These are phyloP conservation scores for Galerucella calmariensis DNA, from an alignment of 2,888 invertebrate species.

Conservation along the genomic window DNA sequence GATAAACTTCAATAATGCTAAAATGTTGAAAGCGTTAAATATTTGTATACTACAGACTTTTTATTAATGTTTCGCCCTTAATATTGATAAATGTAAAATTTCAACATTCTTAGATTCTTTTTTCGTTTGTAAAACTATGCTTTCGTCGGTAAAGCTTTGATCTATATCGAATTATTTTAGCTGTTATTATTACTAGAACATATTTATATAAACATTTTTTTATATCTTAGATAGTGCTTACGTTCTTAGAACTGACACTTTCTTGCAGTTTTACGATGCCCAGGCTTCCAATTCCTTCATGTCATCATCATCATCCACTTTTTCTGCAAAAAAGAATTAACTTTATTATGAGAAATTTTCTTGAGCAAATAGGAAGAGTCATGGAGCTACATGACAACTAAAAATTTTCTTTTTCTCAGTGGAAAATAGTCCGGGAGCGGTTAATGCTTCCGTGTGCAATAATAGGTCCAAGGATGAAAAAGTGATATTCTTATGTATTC, in stretches of 20 bases:
- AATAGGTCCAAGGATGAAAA: no score
- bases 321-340: slow-evolving; percentile 63
- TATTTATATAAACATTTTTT: slow-evolving; percentile 4
- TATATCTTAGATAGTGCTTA: background rate
- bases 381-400: no score
- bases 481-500: no score
- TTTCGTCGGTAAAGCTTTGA: slow-evolving; percentile 3
- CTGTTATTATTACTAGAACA: slow-evolving; percentile 19
- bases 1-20: background rate
- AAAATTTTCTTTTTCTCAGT: no score
- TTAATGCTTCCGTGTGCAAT: no score
- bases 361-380: no score
- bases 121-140: slow-evolving; percentile 3
- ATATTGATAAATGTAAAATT: background rate
- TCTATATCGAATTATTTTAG: slow-evolving; percentile 12
- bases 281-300: slow-evolving; percentile 80
- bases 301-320: slow-evolving; percentile 76
- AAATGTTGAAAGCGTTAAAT: background rate
- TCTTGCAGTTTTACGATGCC: slow-evolving; percentile 71
- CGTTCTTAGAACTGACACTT: background rate
- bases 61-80: background rate
- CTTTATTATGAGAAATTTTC: background rate
- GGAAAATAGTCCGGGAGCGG: no score
- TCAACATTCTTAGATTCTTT: background rate
- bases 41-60: background rate